Evolutionary conservation across 2,113 vertebrate species (phyloP).

Genomic region (Serilophus lunatus): DNA sequence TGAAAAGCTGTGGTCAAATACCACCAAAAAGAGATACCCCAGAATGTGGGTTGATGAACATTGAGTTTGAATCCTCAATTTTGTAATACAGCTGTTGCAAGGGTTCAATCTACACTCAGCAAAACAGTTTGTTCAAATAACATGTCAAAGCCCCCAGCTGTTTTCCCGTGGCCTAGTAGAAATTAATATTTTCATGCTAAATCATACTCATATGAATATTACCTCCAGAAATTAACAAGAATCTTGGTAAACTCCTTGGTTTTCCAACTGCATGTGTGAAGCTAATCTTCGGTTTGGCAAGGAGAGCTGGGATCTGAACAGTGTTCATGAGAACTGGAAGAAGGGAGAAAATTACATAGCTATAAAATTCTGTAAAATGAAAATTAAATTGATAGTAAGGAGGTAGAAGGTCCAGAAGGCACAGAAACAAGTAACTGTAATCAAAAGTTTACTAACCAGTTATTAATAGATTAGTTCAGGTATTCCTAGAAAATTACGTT

Average conservation of each 20-base stretch:
- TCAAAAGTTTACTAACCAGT: background rate
- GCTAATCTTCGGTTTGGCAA: background rate
- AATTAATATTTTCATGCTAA: background rate
- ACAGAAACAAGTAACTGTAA: background rate
- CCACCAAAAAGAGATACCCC: fast-evolving
- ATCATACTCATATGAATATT: background rate
- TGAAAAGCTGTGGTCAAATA: background rate
- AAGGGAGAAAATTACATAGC: background rate
- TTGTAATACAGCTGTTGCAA: background rate
- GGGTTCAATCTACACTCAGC: background rate
- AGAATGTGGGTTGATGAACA: background rate
- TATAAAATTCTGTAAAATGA: background rate
- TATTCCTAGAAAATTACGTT: background rate
- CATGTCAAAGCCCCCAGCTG: background rate
- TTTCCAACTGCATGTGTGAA: background rate
- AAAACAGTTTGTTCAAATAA: background rate
- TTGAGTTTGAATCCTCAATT: background rate
- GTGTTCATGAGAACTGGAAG: background rate
- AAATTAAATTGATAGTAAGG: background rate
- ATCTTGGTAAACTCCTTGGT: background rate
- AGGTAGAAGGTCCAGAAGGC: background rate
- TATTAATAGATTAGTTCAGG: background rate
- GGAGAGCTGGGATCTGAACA: background rate
- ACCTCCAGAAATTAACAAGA: background rate
- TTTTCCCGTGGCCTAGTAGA: background rate